Conservation (phyloP, 2,113 vertebrate species). For the Hylia prasina region DNA sequence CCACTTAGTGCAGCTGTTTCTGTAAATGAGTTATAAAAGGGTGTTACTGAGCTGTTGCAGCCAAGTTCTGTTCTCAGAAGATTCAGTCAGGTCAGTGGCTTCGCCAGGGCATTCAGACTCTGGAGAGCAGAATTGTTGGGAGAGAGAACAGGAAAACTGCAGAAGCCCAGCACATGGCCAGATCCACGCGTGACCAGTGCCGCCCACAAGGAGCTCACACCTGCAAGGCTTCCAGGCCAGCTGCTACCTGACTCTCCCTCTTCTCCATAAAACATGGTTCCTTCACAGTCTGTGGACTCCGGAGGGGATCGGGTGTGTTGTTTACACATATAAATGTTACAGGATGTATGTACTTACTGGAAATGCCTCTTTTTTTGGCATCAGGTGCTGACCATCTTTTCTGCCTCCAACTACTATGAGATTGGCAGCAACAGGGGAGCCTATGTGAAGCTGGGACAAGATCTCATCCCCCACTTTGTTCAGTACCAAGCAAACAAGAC, state of each 20-base stretch:
- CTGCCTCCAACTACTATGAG: conserved; percentile 96
- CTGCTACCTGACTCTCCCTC: neutral
- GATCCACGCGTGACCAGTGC: accelerated
- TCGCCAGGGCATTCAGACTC: accelerated
- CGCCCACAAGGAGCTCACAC: accelerated
- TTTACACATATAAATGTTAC: neutral
- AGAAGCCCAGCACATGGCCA: accelerated
- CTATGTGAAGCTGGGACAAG: conserved; percentile 85
- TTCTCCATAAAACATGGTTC: neutral
- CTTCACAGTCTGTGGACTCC: neutral
- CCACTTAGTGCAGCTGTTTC: neutral
- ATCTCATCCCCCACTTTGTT: conserved; percentile 84
- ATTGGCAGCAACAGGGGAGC: conserved; percentile 93
- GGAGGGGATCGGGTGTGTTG: accelerated
- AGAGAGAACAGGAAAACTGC: neutral
- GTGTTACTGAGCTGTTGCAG: neutral
- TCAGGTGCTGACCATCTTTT: conserved; percentile 94
- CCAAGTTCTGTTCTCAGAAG: neutral
- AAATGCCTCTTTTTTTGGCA: neutral
- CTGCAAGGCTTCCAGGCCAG: neutral
- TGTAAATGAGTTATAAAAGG: neutral
- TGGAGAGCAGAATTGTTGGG: accelerated
- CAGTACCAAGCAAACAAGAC: conserved; percentile 87
- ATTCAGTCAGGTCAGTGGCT: neutral
- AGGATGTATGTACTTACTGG: neutral